Base-by-base conservation (phyloP, 2,113 vertebrate genomes). In the Ceyx melanurus region DNA sequence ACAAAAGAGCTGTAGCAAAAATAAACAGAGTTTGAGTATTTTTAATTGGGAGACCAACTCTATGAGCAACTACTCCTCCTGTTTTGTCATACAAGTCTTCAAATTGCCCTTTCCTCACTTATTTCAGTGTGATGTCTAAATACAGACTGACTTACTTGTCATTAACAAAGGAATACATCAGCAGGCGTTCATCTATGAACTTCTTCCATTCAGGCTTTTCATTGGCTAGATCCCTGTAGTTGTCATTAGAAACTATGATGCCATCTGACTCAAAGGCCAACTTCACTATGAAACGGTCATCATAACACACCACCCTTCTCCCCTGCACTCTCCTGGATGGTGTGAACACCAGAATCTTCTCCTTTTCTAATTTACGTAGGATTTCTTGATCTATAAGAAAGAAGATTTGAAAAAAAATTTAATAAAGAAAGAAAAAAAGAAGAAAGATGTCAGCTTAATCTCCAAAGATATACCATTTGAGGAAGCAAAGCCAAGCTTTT, bases 131-230 rank as follows among this genome's bases (percentile, higher is more conserved):
- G 31, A 40, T 5, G 3, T 5, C 43, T 16, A 71, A 75, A 64
- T 66, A 67, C 0, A 82, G 53, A 66, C 57, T 26, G 15, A 97
- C 98, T 98, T 97, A 99, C 99, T 99, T 99, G 98, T 99, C 99
- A 68, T 99, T 99, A 93, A 99, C 99, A 89, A 99, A 99, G 15
- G 99, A 99, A 93, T 99, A 99, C 99, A 99, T 99, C 88, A 99
- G 97, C 94, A 99, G 96, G 48, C 99, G 97, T 82, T 99, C 99
- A 31, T 99, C 99, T 80, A 99, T 99, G 97, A 99, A 99, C 97
- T 99, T 99, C 98, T 99, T 99, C 99, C 99, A 99, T 92, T 99
- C 99, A 0, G 99, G 99, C 82, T 99, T 99, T 94, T 99, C 99
- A 56, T 99, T 99, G 26, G 99, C 99, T 89, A 99, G 96, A 92